These are phyloP conservation scores for Temnothorax ravouxi DNA, from an alignment of 2,888 invertebrate species.

Conservation along the genomic window DNA sequence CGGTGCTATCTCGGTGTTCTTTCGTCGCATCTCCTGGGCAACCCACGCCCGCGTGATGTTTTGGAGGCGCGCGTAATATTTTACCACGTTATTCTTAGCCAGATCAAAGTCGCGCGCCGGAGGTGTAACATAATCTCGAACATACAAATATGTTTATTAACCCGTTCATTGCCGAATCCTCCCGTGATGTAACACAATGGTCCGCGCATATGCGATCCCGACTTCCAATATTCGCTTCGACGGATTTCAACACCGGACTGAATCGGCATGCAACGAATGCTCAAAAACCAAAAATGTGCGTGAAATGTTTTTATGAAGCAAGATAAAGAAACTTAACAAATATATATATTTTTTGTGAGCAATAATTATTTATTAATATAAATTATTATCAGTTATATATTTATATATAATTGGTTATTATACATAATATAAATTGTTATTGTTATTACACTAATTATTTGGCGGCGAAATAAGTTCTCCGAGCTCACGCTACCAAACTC, in stretches of 20 bases:
- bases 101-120: conserved; percentile 4
- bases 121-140: conserved; percentile 38
- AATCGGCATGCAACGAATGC: background rate
- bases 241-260: background rate
- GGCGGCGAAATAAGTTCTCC: background rate
- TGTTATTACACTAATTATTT: background rate
- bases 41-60: background rate
- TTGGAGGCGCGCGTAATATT: conserved; percentile 21
- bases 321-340: background rate
- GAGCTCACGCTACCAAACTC: background rate
- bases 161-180: background rate
- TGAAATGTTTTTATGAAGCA: background rate
- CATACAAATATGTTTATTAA: background rate
- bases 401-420: background rate
- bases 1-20: background rate
- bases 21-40: background rate
- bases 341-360: background rate
- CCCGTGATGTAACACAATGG: background rate
- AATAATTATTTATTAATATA: background rate
- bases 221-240: background rate
- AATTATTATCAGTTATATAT: no score
- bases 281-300: background rate
- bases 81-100: conserved; percentile 38
- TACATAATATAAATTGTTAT: background rate
- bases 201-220: background rate